A percentile compares a stretch with the other conserved stretches of the same genome.
phyloP scores from a whole-genome alignment of 2,797 vertebrate genomes.

The Epinephelus coioides region DNA sequence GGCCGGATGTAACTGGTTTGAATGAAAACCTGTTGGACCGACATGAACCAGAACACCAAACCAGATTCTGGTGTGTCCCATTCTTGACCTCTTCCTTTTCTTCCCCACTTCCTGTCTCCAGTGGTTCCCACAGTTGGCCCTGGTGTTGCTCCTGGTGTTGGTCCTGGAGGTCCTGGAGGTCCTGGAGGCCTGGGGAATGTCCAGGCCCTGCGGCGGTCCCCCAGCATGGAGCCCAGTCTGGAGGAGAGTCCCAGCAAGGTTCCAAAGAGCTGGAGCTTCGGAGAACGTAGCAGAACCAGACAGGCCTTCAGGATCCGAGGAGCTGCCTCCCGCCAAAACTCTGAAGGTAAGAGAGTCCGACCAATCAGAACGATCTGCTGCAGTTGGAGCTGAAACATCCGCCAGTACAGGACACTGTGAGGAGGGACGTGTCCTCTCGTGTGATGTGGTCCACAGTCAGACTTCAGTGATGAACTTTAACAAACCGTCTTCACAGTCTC shows the following conservation, averaged over 20 bases:
- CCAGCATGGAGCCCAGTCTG: slow-evolving; percentile 93
- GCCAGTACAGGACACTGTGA: too few relatives aligned
- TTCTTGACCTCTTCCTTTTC: background rate
- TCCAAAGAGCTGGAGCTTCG: slow-evolving; percentile 97
- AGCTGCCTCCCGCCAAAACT: slow-evolving; percentile 94
- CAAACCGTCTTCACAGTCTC: too few relatives aligned
- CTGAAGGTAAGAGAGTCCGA: slow-evolving; percentile 89
- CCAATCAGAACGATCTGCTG: too few relatives aligned
- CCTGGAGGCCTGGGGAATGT: slow-evolving; percentile 46
- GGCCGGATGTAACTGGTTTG: too few relatives aligned
- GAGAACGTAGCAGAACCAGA: slow-evolving; percentile 91
- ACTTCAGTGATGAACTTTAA: too few relatives aligned
- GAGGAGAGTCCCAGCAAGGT: slow-evolving; percentile 98
- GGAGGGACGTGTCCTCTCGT: too few relatives aligned
- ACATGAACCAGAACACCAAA: background rate
- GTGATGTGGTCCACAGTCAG: too few relatives aligned
- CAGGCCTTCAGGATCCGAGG: slow-evolving; percentile 96
- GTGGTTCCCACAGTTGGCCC: slow-evolving; percentile 47
- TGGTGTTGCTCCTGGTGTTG: slow-evolving; percentile 35
- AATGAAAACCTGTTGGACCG: too few relatives aligned
- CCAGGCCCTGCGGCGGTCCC: slow-evolving; percentile 90
- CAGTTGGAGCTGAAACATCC: too few relatives aligned
- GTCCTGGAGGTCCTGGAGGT: slow-evolving; percentile 37
- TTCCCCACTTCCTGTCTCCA: slow-evolving; percentile 5
- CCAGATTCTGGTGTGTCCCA: background rate